phyloP scores from a whole-genome alignment of 2,888 invertebrate genomes.

The Creontiades dilutus region DNA sequence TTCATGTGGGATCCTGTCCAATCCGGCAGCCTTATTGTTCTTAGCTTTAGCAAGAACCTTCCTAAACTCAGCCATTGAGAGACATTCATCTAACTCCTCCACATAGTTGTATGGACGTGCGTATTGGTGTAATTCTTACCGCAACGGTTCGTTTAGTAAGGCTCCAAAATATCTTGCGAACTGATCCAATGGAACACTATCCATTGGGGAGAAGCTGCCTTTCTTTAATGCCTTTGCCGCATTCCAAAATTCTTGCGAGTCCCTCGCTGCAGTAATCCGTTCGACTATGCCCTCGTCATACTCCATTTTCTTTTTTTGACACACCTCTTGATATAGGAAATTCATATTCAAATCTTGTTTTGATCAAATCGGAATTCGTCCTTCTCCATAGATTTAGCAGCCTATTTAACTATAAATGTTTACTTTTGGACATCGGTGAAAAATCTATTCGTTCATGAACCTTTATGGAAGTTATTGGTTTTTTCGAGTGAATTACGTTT shows the following conservation, averaged over 20 bases:
- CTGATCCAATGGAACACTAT: too few species aligned
- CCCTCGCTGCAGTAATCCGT: not conserved
- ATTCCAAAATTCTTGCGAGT: slow-evolving; percentile 12
- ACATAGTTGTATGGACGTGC: too few species aligned
- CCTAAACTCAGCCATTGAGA: not conserved
- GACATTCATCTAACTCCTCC: too few species aligned
- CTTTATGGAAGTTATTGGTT: too few species aligned
- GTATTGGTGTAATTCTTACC: too few species aligned
- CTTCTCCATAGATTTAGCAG: not conserved
- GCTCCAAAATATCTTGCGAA: too few species aligned
- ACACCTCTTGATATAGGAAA: not conserved
- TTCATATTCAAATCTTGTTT: not conserved
- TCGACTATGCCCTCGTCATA: not conserved
- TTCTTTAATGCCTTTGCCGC: slow-evolving; percentile 1
- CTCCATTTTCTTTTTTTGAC: not conserved
- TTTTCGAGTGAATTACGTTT: too few species aligned
- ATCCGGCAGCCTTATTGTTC: slow-evolving; percentile 49
- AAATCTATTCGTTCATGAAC: too few species aligned
- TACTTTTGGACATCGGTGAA: too few species aligned
- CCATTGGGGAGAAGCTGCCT: too few species aligned
- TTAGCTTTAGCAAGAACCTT: slow-evolving; percentile 28
- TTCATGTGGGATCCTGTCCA: slow-evolving; percentile 42
- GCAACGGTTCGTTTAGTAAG: too few species aligned
- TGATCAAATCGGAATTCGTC: not conserved
- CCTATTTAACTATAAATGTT: too few species aligned